Percentiles rank a stretch among this genome's conserved stretches.
Conservation (phyloP, 92 coral and sea anemone genomes). For the Phymanthus crucifer region DNA sequence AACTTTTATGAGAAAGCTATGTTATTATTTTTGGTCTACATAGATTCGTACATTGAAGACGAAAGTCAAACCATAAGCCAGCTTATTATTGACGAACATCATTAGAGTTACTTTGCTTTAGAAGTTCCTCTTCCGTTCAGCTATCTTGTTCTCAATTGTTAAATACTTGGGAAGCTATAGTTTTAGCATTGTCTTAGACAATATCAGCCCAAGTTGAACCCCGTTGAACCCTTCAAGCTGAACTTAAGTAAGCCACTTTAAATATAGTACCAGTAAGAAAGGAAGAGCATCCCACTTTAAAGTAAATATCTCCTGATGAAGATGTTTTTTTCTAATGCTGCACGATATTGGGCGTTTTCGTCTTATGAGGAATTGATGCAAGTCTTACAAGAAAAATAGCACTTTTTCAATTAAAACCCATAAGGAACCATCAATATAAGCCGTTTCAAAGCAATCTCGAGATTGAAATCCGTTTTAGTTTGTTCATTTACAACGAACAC, state of each 20-base stretch:
- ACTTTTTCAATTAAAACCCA: background rate
- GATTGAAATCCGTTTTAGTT: background rate
- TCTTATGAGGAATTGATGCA: background rate
- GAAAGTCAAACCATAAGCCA: too few relatives aligned
- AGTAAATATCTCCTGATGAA: background rate
- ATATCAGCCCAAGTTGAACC: background rate
- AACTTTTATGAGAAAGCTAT: too few relatives aligned
- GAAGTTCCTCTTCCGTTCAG: too few relatives aligned
- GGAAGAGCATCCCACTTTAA: background rate
- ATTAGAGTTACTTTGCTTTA: too few relatives aligned
- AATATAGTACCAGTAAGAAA: background rate
- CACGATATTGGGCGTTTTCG: background rate
- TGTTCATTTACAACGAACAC: background rate
- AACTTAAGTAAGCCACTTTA: slow-evolving; percentile 4
- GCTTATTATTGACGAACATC: too few relatives aligned
- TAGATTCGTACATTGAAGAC: too few relatives aligned
- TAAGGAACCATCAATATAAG: background rate
- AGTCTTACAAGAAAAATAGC: background rate
- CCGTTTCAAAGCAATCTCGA: background rate
- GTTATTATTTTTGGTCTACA: too few relatives aligned
- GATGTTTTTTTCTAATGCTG: background rate
- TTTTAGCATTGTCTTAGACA: background rate
- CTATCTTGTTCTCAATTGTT: too few relatives aligned
- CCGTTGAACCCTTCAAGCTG: background rate
- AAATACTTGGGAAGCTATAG: background rate